Base-by-base conservation (phyloP, 2,797 vertebrate genomes). In the Borostomias antarcticus region DNA sequence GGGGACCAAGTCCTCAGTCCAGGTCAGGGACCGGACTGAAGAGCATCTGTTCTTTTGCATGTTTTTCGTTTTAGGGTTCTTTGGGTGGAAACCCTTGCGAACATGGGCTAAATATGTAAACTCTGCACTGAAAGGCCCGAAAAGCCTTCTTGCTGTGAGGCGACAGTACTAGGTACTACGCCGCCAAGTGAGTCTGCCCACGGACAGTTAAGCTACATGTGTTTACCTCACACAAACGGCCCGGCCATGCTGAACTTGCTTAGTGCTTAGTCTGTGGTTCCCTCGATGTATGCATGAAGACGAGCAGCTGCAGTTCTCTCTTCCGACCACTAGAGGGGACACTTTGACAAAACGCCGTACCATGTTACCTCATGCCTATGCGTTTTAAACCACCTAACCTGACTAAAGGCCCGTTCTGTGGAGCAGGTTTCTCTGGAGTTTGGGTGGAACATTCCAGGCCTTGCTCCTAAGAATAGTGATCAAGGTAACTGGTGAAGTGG, bases 251-350 rank as follows among this genome's bases (percentile, higher is more conserved):
- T 2, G n/a, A 43, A 43, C 40, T 17, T 43, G 40, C 40, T n/a
- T 11, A 1, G 5, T 11, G 40, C 40, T 43, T 43, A 17, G 40
- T 43, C 40, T 17, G 40, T 43, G 40, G 15, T 43, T n/a, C 2
- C 19, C 21, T 25, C 23, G 10, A n/a, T n/a, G n/a, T n/a, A n/a
- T 35, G 21, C 25, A 23, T 51, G n/a, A n/a, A 40, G 7, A 2
- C 21, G 9, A n/a, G 32, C 7, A 10, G 13, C 26, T 64, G 54
- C 33, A 58, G 5, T 30, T 60, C 69, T 45, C 30, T 15, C 4
- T 11, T 68, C 13, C 45, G 32, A 47, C 73, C 87, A 76, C 72
- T 72, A 86, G 85, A 80, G 81, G 82, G n/a, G 80, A 61, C 75
- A 21, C 48, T 66, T 11, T 69, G 45, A 1, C 26, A 52, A 54